Conservation (phyloP, 2,113 vertebrate species). For the Leucoraja erinaceus region DNA sequence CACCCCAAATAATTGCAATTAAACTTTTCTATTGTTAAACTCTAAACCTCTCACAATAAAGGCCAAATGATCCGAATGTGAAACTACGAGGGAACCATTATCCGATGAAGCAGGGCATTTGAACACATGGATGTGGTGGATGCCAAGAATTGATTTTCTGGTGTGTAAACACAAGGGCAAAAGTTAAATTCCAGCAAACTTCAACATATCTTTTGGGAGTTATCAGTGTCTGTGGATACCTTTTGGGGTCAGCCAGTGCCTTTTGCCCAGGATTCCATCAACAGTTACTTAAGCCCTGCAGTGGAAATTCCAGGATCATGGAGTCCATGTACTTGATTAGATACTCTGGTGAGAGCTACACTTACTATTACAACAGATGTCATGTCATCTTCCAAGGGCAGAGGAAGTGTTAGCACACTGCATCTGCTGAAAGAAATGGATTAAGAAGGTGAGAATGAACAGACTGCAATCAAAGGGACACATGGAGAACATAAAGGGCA, state of each 20-base stretch:
- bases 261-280: not conserved
- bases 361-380: not conserved
- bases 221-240: no score
- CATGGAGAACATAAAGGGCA: not conserved
- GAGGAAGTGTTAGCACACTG: not conserved
- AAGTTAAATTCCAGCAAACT: no score
- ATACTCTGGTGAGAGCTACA: not conserved
- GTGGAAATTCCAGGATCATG: not conserved
- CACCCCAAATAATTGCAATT: no score
- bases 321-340: not conserved
- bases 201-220: no score
- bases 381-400: not conserved
- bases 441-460: not conserved
- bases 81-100: no score
- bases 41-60: no score
- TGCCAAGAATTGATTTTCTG: no score
- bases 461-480: not conserved
- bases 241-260: not conserved
- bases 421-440: not conserved
- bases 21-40: no score
- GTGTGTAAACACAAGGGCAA: no score
- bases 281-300: not conserved
- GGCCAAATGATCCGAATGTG: no score
- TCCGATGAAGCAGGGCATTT: no score
- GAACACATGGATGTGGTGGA: no score